Evolutionary conservation across 2,797 vertebrate genomes (phyloP), one percentile per base, ranked within the genome.

Genomic region (Gymnodraco acuticeps): DNA sequence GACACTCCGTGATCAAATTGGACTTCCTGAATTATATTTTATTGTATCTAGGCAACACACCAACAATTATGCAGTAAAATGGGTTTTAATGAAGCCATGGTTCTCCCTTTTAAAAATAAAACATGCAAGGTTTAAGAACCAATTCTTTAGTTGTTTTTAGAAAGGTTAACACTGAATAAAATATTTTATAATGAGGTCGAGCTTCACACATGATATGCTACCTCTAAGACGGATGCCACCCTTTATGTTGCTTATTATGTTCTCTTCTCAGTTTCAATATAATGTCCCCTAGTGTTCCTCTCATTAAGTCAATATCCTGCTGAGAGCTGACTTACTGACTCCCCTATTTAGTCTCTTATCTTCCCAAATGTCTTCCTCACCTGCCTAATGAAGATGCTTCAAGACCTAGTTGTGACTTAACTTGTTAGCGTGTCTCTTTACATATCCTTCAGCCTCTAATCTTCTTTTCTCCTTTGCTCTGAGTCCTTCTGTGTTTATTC

Each of bases 251-350:
- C 73, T 90, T 77, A 78, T 85, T 76, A 80, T 84, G 59, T 84
- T 55, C 55, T 75, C 47, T 31, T 71, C 48, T 73, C 75, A 19
- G 53, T 70, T 58, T 84, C 66, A 63, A 52, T 54, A 33, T 38
- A 52, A 62, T 76, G 80, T 76, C 70, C 56, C 47, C 56, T 73
- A 76, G 71, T 31, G 53, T 53, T 75, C 27, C 20, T 71, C 66
- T 92, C 89, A 92, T 93, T 91, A 92, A 81, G 52, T 51, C 75
- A 4, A 78, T 56, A 74, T 77, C 86, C 86, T 65, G 83, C 84
- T 72, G 83, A 73, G 83, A 60, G 56, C 65, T 73, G 41, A 77
- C 75, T 77, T 53, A 58, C 58, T 73, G 38, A 17, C 70, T 67
- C 62, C 55, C 14, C 46, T 14, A 45, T 82, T 60, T 51, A 48